A percentile compares a stretch with the other conserved stretches of the same genome.
These are phyloP conservation scores for Pristionchus entomophagus DNA, from an alignment of 2,888 invertebrate species.

Conservation along the genomic window DNA sequence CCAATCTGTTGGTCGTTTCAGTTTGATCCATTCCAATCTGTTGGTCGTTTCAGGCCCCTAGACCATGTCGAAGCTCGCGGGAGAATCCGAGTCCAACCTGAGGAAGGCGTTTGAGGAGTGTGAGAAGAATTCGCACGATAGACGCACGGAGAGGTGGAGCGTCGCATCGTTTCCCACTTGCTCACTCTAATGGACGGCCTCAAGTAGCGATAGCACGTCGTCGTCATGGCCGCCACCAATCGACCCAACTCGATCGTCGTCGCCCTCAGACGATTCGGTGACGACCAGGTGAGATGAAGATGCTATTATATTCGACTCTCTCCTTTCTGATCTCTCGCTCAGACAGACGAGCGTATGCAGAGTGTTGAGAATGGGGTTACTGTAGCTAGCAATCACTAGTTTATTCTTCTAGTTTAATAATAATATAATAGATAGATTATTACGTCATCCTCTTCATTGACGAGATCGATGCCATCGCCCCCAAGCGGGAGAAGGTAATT, in stretches of 20 bases:
- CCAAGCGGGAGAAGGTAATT: too few species aligned
- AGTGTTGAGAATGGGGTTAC: too few species aligned
- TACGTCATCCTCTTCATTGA: too few species aligned
- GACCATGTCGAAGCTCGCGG: slow-evolving; percentile 99
- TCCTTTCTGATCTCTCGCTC: too few species aligned
- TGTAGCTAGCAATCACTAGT: too few species aligned
- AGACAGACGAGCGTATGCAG: too few species aligned
- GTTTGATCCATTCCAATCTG: background rate
- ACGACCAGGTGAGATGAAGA: too few species aligned
- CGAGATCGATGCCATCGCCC: too few species aligned
- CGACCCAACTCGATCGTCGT: slow-evolving; percentile 98
- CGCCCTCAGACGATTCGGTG: slow-evolving; percentile 94
- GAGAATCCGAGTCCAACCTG: slow-evolving; percentile 98
- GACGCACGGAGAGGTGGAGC: slow-evolving; percentile 96
- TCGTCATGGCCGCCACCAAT: slow-evolving; percentile 99
- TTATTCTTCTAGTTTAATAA: too few species aligned
- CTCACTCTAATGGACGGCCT: slow-evolving; percentile 99
- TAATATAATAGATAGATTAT: too few species aligned
- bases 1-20: too few species aligned
- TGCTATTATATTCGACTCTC: too few species aligned
- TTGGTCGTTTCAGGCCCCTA: slow-evolving; percentile 84
- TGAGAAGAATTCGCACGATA: slow-evolving; percentile 97
- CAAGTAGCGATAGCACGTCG: slow-evolving; percentile 98
- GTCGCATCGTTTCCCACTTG: slow-evolving; percentile 97
- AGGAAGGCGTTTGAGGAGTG: slow-evolving; percentile 99